Evolutionary conservation across 37 sponge, comb jelly and placozoan genomes (phyloP).

Genomic region (Aphrocallistes beatrix): DNA sequence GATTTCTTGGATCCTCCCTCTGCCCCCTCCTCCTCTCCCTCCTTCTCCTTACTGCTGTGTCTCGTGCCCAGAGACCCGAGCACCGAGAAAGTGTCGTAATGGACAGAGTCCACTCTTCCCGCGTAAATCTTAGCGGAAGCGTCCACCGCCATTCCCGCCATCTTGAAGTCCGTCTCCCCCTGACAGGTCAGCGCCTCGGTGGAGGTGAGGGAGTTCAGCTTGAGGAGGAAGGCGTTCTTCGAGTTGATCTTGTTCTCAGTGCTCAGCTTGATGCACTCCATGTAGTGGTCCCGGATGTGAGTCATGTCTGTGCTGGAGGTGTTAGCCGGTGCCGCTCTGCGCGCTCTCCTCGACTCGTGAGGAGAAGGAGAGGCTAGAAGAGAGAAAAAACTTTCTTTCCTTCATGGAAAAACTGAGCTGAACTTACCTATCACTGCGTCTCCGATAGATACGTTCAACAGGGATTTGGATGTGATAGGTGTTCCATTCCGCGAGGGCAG

Average conservation of each 20-base stretch:
- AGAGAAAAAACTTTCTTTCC: background rate
- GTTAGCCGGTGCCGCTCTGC: background rate
- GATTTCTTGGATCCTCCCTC: background rate
- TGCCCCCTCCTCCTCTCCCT: background rate
- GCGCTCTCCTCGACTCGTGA: background rate
- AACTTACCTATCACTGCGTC: background rate
- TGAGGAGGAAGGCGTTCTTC: constrained; percentile 79
- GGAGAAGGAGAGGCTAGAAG: background rate
- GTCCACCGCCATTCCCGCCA: constrained; percentile 92
- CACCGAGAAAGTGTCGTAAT: constrained; percentile 77
- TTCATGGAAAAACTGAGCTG: background rate
- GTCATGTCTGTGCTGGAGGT: constrained; percentile 1
- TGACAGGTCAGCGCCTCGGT: background rate
- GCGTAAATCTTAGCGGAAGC: constrained; percentile 99
- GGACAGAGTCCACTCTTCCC: constrained; percentile 88
- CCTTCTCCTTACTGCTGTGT: constrained; percentile 10
- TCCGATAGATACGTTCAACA: background rate
- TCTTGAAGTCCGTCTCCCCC: constrained; percentile 34
- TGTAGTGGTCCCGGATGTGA: constrained; percentile 81
- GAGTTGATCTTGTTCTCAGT: constrained; percentile 97
- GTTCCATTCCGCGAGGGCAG: background rate
- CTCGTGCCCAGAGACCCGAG: constrained; percentile 60
- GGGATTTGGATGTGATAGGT: background rate
- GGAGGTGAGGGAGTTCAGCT: constrained; percentile 15
- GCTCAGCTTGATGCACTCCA: constrained; percentile 86